Percentiles rank a stretch among this genome's conserved stretches.
Conservation (phyloP, 2,888 invertebrate genomes). For the Serripes groenlandicus region DNA sequence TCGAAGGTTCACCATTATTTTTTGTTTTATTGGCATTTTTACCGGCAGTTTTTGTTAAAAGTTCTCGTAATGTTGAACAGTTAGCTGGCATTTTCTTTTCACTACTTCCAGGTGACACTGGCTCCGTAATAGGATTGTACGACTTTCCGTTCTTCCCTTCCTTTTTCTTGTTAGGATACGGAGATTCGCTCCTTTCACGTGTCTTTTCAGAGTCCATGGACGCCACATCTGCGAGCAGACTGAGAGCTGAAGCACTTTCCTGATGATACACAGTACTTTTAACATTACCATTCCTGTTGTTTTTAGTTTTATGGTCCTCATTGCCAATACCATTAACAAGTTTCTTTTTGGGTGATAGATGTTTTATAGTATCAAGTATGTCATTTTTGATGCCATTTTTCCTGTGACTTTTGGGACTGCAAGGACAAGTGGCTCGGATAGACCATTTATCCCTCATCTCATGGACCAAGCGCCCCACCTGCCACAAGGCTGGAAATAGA, state of each 20-base stretch:
- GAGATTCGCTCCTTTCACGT: constrained; percentile 75
- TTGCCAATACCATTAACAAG: constrained; percentile 84
- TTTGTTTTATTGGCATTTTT: constrained; percentile 89
- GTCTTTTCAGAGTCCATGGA: constrained; percentile 87
- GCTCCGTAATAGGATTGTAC: constrained; percentile 74
- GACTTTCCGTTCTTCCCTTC: constrained; percentile 74
- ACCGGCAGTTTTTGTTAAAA: constrained; percentile 91
- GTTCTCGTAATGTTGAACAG: constrained; percentile 93
- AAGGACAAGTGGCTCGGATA: constrained; percentile 92
- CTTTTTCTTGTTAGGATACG: constrained; percentile 68
- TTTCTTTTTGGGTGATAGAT: constrained; percentile 77
- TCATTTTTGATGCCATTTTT: constrained; percentile 84
- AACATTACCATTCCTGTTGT: constrained; percentile 70
- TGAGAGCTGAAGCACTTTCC: constrained; percentile 87
- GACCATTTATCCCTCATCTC: constrained; percentile 92
- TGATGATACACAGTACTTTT: constrained; percentile 74
- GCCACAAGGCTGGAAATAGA: constrained; percentile 84
- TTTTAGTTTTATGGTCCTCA: constrained; percentile 73
- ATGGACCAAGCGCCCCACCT: constrained; percentile 90
- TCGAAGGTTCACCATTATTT: constrained; percentile 88
- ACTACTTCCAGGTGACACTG: constrained; percentile 72
- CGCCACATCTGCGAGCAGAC: constrained; percentile 91
- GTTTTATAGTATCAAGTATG: constrained; percentile 79
- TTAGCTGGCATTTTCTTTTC: constrained; percentile 86
- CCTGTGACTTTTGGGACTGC: constrained; percentile 86